These are phyloP conservation scores for Philypnodon macrostomus DNA, from an alignment of 2,797 vertebrate species.

Conservation along the genomic window DNA sequence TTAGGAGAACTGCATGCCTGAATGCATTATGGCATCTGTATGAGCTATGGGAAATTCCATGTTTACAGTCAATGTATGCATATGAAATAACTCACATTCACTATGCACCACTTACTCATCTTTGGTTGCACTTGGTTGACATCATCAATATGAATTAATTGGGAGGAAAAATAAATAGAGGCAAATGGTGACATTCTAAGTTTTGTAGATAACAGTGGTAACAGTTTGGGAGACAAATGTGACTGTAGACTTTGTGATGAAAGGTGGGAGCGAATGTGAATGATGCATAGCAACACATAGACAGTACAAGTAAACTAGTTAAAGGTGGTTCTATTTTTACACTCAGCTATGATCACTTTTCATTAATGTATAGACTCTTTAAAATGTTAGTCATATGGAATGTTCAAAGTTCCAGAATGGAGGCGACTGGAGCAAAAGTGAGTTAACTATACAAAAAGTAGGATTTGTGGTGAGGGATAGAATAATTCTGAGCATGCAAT, in stretches of 20 bases:
- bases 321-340: too few species aligned
- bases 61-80: constrained; percentile 56
- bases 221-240: background rate
- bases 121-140: constrained; percentile 15
- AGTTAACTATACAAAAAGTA: too few species aligned
- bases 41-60: constrained; percentile 55
- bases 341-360: too few species aligned
- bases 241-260: background rate
- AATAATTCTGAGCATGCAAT: too few species aligned
- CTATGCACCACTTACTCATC: constrained; percentile 29
- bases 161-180: background rate
- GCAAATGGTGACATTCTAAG: constrained; percentile 15
- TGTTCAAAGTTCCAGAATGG: too few species aligned
- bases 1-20: constrained; percentile 50
- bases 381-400: too few species aligned
- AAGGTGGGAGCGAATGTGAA: background rate
- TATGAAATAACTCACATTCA: constrained; percentile 29
- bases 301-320: too few species aligned
- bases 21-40: constrained; percentile 48
- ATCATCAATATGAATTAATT: constrained; percentile 31
- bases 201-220: constrained; percentile 5
- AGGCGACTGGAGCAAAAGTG: too few species aligned
- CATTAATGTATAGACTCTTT: too few species aligned
- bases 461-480: too few species aligned
- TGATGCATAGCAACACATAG: too few species aligned